Conservation (phyloP, 1,140 invertebrate species). For the Nasonia longicornis region DNA sequence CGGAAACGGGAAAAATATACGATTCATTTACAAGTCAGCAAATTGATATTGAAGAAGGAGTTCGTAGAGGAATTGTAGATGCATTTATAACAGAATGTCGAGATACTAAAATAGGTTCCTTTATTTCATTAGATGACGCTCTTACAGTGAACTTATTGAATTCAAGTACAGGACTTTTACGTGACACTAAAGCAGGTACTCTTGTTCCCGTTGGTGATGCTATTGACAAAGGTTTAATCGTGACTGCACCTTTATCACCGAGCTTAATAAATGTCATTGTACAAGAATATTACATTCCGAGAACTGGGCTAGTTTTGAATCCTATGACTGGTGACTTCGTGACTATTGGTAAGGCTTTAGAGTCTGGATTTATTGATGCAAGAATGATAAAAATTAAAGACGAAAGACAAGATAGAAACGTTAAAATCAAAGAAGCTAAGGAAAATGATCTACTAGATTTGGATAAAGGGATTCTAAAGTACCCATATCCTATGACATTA, state of each 20-base stretch:
- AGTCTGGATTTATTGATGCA: conserved; percentile 79
- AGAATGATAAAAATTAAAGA: conserved; percentile 80
- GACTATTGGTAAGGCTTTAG: conserved; percentile 79
- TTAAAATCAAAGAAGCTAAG: conserved; percentile 79
- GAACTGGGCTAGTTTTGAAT: conserved; percentile 83
- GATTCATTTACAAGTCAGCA: conserved; percentile 79
- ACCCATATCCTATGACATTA: conserved; percentile 77
- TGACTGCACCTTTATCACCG: conserved; percentile 78
- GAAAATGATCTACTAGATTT: conserved; percentile 78
- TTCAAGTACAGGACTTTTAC: conserved; percentile 75
- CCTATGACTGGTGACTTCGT: conserved; percentile 82
- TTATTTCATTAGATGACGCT: conserved; percentile 78
- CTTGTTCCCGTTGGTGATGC: conserved; percentile 79
- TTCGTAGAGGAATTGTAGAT: conserved; percentile 84
- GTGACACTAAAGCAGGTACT: conserved; percentile 76
- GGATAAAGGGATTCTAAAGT: conserved; percentile 76
- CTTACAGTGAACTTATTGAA: conserved; percentile 78
- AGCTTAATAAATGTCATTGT: conserved; percentile 82
- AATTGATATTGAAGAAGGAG: conserved; percentile 80
- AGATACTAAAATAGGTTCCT: conserved; percentile 78
- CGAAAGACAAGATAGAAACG: conserved; percentile 75
- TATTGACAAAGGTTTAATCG: conserved; percentile 76
- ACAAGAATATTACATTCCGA: conserved; percentile 82
- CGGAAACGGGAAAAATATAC: conserved; percentile 77
- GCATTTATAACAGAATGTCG: conserved; percentile 85